Evolutionary conservation across 2,797 vertebrate species (phyloP), one percentile per base, ranked within the genome.

Genomic region (Bradypodion pumilum): DNA sequence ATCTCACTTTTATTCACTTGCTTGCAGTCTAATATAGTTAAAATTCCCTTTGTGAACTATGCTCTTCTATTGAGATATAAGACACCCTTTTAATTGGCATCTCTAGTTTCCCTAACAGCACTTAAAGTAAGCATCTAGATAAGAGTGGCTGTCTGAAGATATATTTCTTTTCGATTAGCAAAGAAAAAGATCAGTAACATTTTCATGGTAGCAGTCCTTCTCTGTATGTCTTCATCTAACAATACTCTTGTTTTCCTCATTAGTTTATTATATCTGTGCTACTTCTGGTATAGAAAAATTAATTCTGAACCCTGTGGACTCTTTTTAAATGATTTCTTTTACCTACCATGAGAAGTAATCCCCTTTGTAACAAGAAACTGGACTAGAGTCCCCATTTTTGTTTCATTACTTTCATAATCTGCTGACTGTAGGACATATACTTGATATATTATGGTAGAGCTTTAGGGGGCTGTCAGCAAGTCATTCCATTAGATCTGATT

Each of bases 401-500:
- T 60, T 84, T 89, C 82, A 89, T 90, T 90, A 85, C 73, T 68
- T 89, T 66, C 35, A 13, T n/a, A 84, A 70, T 7, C 70, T 74
- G 29, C 16, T 10, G 44, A 68, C 1, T 68, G 76, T 56, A 90
- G 75, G 37, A 29, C 35, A 0, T 5, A 1, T 37, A 5, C 60
- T 86, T 80, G 2, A 0, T 60, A 44, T 79, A 35, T 73, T 83
- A 0, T 29, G 82, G 49, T 8, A 86, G 75, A 66, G 32, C 25
- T 74, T 75, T 7, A 4, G 15, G 29, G 4, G 44, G 60, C 83
- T 89, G 90, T 78, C 19, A 83, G 68, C 1, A 35, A 63, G 42
- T 3, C 1, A 0, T 85, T 89, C 82, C 63, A 90, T 86, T 91
- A 87, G 29, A 15, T 75, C 80, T 72, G 46, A 13, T 89, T 66